Conservation (phyloP, 37 sponge, comb jelly and placozoan genomes). For the Halichondria panicea region DNA sequence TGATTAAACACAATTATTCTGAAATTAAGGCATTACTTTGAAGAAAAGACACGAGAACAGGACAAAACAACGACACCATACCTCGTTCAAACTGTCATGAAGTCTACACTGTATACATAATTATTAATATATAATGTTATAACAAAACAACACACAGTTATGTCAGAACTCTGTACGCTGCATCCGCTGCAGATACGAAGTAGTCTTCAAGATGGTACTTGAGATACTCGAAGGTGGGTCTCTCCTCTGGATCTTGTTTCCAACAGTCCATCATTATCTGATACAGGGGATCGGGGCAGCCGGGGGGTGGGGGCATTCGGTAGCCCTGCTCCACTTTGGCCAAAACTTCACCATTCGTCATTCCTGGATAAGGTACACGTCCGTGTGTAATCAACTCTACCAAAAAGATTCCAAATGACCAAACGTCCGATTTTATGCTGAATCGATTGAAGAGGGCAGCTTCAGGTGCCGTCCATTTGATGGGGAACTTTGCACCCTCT, state of each 20-base stretch:
- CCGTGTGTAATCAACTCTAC: slow-evolving; percentile 84
- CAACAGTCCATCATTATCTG: slow-evolving; percentile 93
- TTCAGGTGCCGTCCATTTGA: slow-evolving; percentile 97
- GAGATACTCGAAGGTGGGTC: slow-evolving; percentile 95
- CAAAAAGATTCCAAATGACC: slow-evolving; percentile 90
- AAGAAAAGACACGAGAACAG: too few relatives aligned
- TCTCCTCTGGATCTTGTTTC: slow-evolving; percentile 85
- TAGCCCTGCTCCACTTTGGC: slow-evolving; percentile 80
- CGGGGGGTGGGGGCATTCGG: slow-evolving; percentile 88
- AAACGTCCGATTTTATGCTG: slow-evolving; percentile 94
- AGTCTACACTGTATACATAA: too few relatives aligned
- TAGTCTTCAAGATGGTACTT: slow-evolving; percentile 91
- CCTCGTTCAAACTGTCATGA: too few relatives aligned
- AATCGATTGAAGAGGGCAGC: slow-evolving; percentile 89
- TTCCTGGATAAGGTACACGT: slow-evolving; percentile 83
- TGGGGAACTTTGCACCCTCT: slow-evolving; percentile 90
- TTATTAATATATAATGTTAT: too few relatives aligned
- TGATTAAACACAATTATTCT: too few relatives aligned
- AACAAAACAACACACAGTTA: too few relatives aligned
- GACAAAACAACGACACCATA: too few relatives aligned
- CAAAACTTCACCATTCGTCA: slow-evolving; percentile 70
- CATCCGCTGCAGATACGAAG: slow-evolving; percentile 87
- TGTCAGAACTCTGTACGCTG: slow-evolving; percentile 53
- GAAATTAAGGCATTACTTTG: too few relatives aligned
- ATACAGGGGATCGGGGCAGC: slow-evolving; percentile 92